Evolutionary conservation across 2,888 invertebrate species (phyloP).

Genomic region (Ceriagrion tenellum): DNA sequence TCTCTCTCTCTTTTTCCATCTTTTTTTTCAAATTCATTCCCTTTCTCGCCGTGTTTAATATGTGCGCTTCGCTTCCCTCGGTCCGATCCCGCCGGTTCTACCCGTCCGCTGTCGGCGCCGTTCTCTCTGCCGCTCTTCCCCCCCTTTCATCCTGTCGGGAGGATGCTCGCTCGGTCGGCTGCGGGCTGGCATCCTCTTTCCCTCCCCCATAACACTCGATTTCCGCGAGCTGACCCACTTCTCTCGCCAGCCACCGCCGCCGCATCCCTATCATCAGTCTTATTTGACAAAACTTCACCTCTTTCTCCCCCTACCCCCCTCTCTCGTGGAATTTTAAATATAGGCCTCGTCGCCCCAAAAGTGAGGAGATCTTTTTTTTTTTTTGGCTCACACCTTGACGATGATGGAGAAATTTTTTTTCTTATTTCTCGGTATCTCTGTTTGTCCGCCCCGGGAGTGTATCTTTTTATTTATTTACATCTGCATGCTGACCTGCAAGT

Average conservation of each 20-base stretch:
- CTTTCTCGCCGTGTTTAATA: not conserved
- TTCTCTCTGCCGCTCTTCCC: not conserved
- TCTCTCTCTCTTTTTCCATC: not conserved
- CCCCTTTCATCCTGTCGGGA: constrained; percentile 22
- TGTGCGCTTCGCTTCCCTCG: not conserved
- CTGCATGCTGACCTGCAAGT: too few species aligned
- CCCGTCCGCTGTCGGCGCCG: not conserved
- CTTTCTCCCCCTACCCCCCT: not conserved
- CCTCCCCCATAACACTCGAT: constrained; percentile 13
- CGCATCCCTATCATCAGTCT: constrained; percentile 51
- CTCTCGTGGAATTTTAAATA: not conserved
- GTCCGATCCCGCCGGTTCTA: not conserved
- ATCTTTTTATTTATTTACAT: too few species aligned
- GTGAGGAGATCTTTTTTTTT: not conserved
- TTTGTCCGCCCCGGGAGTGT: not conserved
- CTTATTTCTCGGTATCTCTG: not conserved
- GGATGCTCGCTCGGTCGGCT: not conserved
- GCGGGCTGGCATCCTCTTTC: constrained; percentile 41
- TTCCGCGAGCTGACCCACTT: constrained; percentile 52
- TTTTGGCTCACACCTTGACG: not conserved
- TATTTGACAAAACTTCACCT: constrained; percentile 41
- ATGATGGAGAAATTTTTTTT: not conserved
- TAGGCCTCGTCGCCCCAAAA: not conserved
- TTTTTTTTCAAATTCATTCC: not conserved
- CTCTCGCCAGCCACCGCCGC: not conserved